Evolutionary conservation across 2,113 vertebrate species (phyloP).

Genomic region (Cyphomyrus discorhynchus): DNA sequence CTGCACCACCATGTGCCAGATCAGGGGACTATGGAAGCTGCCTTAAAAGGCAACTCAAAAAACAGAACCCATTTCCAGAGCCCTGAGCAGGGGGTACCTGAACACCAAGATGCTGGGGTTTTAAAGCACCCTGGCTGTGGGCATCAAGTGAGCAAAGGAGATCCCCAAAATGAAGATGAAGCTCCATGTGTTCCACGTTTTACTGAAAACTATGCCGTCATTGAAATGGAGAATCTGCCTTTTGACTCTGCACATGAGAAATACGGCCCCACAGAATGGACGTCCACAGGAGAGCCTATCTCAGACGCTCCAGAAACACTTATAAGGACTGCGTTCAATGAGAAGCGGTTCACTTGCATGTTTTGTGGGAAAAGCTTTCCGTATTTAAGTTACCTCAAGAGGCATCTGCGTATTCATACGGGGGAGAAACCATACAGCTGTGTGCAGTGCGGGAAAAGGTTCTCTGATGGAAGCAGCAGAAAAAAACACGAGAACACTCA

Average conservation of each 20-base stretch:
- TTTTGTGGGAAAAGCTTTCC: slow-evolving; percentile 9
- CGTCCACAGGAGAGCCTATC: not conserved
- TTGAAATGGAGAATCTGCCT: not conserved
- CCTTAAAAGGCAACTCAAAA: not conserved
- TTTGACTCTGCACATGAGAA: not conserved
- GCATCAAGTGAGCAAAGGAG: not conserved
- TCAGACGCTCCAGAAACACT: not conserved
- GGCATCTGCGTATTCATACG: slow-evolving; percentile 7
- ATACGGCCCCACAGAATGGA: not conserved
- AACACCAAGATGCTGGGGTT: not conserved
- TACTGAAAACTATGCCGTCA: not conserved
- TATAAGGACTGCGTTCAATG: not conserved
- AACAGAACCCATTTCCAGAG: not conserved
- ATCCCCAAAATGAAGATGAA: not conserved
- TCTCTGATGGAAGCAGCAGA: not conserved
- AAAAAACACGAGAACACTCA: slow-evolving; percentile 8
- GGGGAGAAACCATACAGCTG: slow-evolving; percentile 12
- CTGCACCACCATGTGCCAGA: not conserved
- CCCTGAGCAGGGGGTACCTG: not conserved
- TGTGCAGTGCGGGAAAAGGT: not conserved
- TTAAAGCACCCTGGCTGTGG: not conserved
- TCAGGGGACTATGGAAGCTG: not conserved
- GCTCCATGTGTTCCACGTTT: not conserved
- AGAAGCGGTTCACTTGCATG: not conserved
- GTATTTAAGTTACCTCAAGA: slow-evolving; percentile 8